A percentile compares a stretch with the other conserved stretches of the same genome.
Conservation (phyloP, 2,888 invertebrate genomes). For the Anoncus sp. region DNA sequence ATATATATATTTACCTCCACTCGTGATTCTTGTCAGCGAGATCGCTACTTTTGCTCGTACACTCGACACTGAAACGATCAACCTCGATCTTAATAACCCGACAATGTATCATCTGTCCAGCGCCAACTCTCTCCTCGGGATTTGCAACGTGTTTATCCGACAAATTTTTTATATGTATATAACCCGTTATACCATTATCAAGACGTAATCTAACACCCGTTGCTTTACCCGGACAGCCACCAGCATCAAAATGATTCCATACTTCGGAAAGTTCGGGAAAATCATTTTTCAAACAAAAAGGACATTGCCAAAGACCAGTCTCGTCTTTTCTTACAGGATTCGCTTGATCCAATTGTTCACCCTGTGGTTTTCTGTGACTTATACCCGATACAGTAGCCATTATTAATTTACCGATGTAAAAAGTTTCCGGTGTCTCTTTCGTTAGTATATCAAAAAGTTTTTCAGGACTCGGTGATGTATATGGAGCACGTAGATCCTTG, state of each 20-base stretch:
- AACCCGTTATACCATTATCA: conserved; percentile 95
- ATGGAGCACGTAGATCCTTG: conserved; percentile 92
- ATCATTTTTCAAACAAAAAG: conserved; percentile 97
- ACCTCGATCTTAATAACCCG: conserved; percentile 97
- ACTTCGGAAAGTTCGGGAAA: conserved; percentile 97
- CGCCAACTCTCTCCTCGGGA: conserved; percentile 94
- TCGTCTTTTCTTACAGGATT: conserved; percentile 97
- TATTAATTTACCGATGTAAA: conserved; percentile 93
- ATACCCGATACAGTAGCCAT: conserved; percentile 91
- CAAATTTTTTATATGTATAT: conserved; percentile 95
- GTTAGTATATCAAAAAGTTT: conserved; percentile 97
- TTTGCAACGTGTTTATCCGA: conserved; percentile 96
- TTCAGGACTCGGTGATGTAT: conserved; percentile 90
- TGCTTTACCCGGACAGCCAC: conserved; percentile 91
- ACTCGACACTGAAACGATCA: conserved; percentile 94
- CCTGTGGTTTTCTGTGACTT: conserved; percentile 92
- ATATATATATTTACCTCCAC: conserved; percentile 86
- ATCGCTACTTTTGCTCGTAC: conserved; percentile 96
- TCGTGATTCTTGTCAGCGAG: conserved; percentile 94
- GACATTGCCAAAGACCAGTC: conserved; percentile 98
- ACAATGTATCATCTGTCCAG: conserved; percentile 92
- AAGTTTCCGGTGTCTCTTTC: conserved; percentile 96
- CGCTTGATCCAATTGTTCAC: conserved; percentile 96
- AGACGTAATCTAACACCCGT: conserved; percentile 92
- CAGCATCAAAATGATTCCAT: conserved; percentile 98